Base-by-base conservation (phyloP, 2,888 invertebrate genomes). In the Plebejus anna region DNA sequence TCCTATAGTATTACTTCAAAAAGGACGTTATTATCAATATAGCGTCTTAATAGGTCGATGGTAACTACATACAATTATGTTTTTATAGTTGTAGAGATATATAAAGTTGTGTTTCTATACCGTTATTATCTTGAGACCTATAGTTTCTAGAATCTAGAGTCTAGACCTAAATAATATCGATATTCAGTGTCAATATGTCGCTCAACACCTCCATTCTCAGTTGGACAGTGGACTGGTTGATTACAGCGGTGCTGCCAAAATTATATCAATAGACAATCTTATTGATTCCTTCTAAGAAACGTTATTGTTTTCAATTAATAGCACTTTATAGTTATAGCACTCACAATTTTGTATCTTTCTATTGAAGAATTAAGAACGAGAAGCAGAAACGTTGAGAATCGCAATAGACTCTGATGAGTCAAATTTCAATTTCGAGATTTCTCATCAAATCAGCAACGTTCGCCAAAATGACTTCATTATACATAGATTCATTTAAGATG, bases 211-310 rank as follows among this genome's bases (percentile, higher is more conserved):
- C 73, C 47, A 55, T 28, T 55, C 55, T 73, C 73, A 13, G 28
- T 73, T 73, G 73, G 28, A 72, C 72, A 11, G 47, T 32, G 73
- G 28, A 72, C 4, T 72, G 47, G 22, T 72, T 72, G 42, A 51
- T 55, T 73, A 51, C 47, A 22, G 28, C 6, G 13, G 13, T 16
- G 73, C 4, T 73, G 51, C 73, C 73, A 73, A 73, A 72, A 55
- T 32, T 51, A 55, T 32, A 47, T 73, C 47, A 73, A 73, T 51
- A 73, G 55, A 73, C 28, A 51, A 32, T 32, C 4, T 1, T 51
- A 73, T 16, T 51, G 55, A 22, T 6, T 73, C 28, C 28, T 51
- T 55, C 13, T 13, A 9, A 71, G 22, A 42, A 71, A 42, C 38
- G 22, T 42, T 11, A 32, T 32, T 36, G 32, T 1, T 66, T 32